These are phyloP conservation scores for Hydrotaea cyrtoneurina DNA, from an alignment of 2,888 invertebrate genomes.

Conservation along the genomic window DNA sequence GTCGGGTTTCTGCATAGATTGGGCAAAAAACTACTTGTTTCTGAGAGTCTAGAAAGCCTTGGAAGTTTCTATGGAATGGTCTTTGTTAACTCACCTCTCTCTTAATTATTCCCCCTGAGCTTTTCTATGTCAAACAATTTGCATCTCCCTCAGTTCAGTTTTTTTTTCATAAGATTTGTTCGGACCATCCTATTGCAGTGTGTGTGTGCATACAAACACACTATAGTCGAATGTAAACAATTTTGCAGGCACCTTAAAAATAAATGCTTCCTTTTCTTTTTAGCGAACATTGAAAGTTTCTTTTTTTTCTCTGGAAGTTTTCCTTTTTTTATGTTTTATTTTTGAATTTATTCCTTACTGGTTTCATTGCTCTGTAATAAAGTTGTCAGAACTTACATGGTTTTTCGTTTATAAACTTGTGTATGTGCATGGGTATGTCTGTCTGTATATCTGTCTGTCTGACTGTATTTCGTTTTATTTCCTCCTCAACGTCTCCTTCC, in stretches of 20 bases:
- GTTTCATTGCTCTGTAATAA: constrained; percentile 59
- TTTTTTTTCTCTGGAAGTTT: neutral
- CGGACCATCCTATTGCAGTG: neutral
- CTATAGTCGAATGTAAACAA: constrained; percentile 10
- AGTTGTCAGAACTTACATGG: constrained; percentile 62
- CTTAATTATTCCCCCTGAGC: too few relatives aligned
- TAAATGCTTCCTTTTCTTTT: constrained; percentile 17
- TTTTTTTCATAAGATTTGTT: too few relatives aligned
- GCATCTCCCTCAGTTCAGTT: too few relatives aligned
- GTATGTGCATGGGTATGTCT: neutral
- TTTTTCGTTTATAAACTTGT: constrained; percentile 37
- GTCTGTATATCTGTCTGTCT: neutral
- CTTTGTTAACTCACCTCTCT: too few relatives aligned
- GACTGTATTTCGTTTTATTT: constrained; percentile 4
- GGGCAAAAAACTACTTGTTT: too few relatives aligned
- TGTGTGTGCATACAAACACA: constrained; percentile 2
- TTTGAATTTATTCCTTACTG: constrained; percentile 25
- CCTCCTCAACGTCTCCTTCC: constrained; percentile 7
- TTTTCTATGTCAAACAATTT: too few relatives aligned
- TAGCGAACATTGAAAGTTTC: constrained; percentile 19
- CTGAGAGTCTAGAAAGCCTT: too few relatives aligned
- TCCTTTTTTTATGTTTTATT: constrained; percentile 2
- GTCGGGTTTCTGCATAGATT: too few relatives aligned
- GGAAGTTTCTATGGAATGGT: too few relatives aligned
- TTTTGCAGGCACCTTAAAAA: constrained; percentile 54